These are phyloP conservation scores for Hesperophylax magnus DNA, from an alignment of 1,140 invertebrate genomes.

Conservation along the genomic window DNA sequence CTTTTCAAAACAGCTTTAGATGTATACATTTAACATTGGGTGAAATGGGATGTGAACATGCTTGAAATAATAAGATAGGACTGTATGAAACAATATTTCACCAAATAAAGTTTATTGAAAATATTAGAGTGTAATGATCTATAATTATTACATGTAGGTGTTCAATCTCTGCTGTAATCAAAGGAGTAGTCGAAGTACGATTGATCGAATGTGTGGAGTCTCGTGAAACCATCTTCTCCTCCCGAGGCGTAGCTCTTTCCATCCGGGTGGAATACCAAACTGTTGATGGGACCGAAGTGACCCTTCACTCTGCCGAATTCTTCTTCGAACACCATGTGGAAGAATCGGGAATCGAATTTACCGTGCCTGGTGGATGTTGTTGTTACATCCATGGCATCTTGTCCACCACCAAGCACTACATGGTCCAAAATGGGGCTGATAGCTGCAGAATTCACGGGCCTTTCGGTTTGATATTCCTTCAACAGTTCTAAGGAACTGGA, in stretches of 20 bases:
- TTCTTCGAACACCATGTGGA: slow-evolving; percentile 99
- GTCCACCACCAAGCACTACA: slow-evolving; percentile 96
- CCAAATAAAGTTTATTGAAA: slow-evolving; percentile 15
- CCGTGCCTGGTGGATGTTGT: slow-evolving; percentile 95
- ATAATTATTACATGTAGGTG: not conserved
- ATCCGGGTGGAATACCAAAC: slow-evolving; percentile 97
- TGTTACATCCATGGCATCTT: slow-evolving; percentile 99
- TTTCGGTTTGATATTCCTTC: slow-evolving; percentile 96
- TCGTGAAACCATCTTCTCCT: slow-evolving; percentile 98
- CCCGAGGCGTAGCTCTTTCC: slow-evolving; percentile 97
- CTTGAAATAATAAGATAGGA: no score
- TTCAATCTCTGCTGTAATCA: slow-evolving; percentile 80
- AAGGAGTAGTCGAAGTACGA: slow-evolving; percentile 98
- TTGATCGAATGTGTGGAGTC: slow-evolving; percentile 96
- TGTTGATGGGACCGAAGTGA: slow-evolving; percentile 99
- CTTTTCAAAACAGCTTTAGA: no score
- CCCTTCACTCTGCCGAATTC: slow-evolving; percentile 99
- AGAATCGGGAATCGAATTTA: slow-evolving; percentile 99
- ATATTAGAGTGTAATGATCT: slow-evolving; percentile 10
- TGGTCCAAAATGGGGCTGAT: slow-evolving; percentile 96
- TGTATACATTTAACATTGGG: no score
- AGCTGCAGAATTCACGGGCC: slow-evolving; percentile 96
- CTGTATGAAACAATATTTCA: not conserved
- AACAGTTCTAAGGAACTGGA: slow-evolving; percentile 85
- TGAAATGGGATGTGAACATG: no score